Evolutionary conservation across 2,797 vertebrate genomes (phyloP), one percentile per base, ranked within the genome.

Genomic region (Vireo griseus): DNA sequence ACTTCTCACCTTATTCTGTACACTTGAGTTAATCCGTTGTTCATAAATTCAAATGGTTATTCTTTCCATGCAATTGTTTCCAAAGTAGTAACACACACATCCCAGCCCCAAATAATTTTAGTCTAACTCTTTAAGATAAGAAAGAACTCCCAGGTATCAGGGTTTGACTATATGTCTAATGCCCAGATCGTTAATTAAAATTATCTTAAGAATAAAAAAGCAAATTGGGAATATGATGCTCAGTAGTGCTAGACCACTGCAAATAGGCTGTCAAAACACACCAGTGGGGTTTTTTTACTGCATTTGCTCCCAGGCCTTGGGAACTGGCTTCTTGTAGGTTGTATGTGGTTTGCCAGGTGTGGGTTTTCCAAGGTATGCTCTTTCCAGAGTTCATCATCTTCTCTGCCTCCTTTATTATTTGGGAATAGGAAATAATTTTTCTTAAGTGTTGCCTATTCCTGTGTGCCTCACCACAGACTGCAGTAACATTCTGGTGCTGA

Each of bases 251-350:
- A 44, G 26, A 22, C 16, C 19, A 7, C 17, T 81, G 26, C 26
- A 63, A 61, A 80, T 1, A 16, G 24, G 4, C 25, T 58, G 24
- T 78, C 48, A 31, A 2, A 86, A 52, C 33, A 63, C 4, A 63
- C 9, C 6, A 3, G 2, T 25, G 50, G 52, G 20, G 9, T 8
- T 48, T 1, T 25, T 1, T 39, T 37, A 22, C 13, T 57, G 45
- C 4, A 0, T 51, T 77, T 59, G 10, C 10, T 51, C 16, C 26
- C 18, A 15, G 21, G 22, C 44, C 17, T 42, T 35, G 76, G 39
- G 44, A 86, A 51, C 6, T 15, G 18, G n/a, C 62, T 82, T 48
- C 62, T 65, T 1, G 0, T 40, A 18, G 29, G 29, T 29, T 68
- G 10, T 5, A 9, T 42, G 24, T 61, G 26, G 7, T 76, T 87